Base-by-base conservation (phyloP, 1,140 invertebrate genomes). In the Solen grandis region DNA sequence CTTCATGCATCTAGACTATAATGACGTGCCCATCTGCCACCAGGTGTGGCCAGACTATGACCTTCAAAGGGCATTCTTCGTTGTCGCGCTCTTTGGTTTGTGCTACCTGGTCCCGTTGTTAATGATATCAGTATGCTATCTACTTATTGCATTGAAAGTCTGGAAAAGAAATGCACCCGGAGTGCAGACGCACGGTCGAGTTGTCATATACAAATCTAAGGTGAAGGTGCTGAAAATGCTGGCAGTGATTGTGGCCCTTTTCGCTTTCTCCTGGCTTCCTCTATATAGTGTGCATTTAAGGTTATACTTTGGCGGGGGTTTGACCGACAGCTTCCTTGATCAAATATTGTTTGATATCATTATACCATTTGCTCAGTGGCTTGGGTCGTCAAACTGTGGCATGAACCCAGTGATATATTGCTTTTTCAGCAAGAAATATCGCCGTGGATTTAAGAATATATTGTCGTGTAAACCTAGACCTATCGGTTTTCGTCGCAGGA, bases 351-450 rank as follows among this genome's bases (percentile, higher is more conserved):
- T 97, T 1, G 94, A 95, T 13, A 95, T 97, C 2, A 95, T 96
- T 0, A 95, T 93, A 0, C 98, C 98, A 0, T 94, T 99, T 25
- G 97, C 97, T 0, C 98, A 99, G 92, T 99, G 98, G 97, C 93
- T 99, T 2, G 98, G 97, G 0, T 95, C 97, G 0, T 97, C 97
- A 25, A 99, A 99, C 91, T 97, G 97, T 33, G 98, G 97, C 93
- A 97, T 99, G 83, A 99, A 99, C 93, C 98, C 98, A 0, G 96
- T 99, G 55, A 94, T 99, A 19, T 99, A 99, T 92, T 97, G 97
- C 0, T 98, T 97, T 91, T 98, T 98, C 93, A 99, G 98, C 91
- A 97, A 98, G 87, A 99, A 99, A 90, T 99, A 97, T 89, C 93
- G 97, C 0, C 95, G 96, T 36, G 98, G 97, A 1, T 99, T 99